Conservation (phyloP, 2,113 vertebrate genomes). For the Apodemus speciosus region DNA sequence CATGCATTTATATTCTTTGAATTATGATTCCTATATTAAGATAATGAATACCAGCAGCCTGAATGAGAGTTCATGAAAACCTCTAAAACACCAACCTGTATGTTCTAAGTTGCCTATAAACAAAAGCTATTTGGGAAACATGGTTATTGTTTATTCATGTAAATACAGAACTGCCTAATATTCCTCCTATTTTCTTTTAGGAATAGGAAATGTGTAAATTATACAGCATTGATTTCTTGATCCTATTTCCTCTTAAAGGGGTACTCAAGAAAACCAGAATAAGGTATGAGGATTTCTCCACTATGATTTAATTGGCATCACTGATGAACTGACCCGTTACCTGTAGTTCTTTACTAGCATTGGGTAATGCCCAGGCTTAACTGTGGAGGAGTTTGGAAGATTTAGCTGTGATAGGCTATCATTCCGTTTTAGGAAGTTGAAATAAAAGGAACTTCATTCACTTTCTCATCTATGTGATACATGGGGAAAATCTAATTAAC, state of each 20-base stretch:
- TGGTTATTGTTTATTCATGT: constrained; percentile 40
- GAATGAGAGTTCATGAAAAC: constrained; percentile 53
- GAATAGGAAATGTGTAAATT: constrained; percentile 24
- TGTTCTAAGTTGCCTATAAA: constrained; percentile 56
- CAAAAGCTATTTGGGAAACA: constrained; percentile 56
- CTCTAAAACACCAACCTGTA: constrained; percentile 20
- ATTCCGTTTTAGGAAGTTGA: neutral
- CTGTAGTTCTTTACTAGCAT: constrained; percentile 6
- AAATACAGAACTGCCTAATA: constrained; percentile 47
- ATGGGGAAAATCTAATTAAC: constrained; percentile 5
- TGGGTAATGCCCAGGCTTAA: neutral
- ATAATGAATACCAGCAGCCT: constrained; percentile 61
- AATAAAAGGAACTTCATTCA: constrained; percentile 17
- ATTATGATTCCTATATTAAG: constrained; percentile 23
- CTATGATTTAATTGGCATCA: constrained; percentile 67
- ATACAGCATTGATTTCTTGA: neutral
- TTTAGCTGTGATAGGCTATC: neutral
- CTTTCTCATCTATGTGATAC: constrained; percentile 43
- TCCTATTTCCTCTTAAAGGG: neutral
- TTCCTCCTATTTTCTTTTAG: neutral
- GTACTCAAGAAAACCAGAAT: neutral
- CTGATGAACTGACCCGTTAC: constrained; percentile 60
- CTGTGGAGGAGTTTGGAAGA: neutral
- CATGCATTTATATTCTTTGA: constrained; percentile 8
- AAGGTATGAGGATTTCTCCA: neutral